Percentiles rank a stretch among this genome's conserved stretches.
Evolutionary conservation across 2,113 vertebrate species (phyloP).

Genomic region (Hydropotes inermis): DNA sequence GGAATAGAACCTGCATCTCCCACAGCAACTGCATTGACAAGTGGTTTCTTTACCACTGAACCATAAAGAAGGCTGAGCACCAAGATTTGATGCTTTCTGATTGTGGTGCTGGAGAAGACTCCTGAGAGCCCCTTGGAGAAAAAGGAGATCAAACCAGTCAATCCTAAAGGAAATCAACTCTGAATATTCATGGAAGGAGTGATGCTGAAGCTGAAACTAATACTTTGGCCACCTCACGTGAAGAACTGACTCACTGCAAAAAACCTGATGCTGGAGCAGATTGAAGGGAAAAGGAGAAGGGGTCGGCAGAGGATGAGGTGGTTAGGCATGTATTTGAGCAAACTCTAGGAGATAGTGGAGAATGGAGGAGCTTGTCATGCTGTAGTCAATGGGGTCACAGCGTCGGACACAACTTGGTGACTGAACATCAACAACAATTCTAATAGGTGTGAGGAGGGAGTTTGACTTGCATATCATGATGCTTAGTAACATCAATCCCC

Average conservation of each 20-base stretch:
- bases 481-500: neutral
- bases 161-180: neutral
- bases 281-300: too few species aligned
- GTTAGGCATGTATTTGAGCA: neutral
- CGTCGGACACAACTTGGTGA: neutral
- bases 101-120: neutral
- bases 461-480: neutral
- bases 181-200: neutral
- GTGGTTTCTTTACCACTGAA: neutral
- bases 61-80: neutral
- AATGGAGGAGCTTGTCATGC: neutral
- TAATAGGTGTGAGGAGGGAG: neutral
- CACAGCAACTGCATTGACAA: rapidly evolving
- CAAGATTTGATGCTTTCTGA: neutral
- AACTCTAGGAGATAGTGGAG: neutral
- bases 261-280: neutral
- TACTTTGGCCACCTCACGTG: neutral
- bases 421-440: neutral
- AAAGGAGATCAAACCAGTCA: neutral
- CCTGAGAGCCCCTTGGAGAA: neutral
- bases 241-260: neutral
- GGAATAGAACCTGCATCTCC: neutral
- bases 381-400: neutral
- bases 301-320: too few species aligned
- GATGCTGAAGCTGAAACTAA: neutral